Evolutionary conservation across 1,140 invertebrate genomes (phyloP), one percentile per base, ranked within the genome.

Genomic region (Potamilus streckersoni): DNA sequence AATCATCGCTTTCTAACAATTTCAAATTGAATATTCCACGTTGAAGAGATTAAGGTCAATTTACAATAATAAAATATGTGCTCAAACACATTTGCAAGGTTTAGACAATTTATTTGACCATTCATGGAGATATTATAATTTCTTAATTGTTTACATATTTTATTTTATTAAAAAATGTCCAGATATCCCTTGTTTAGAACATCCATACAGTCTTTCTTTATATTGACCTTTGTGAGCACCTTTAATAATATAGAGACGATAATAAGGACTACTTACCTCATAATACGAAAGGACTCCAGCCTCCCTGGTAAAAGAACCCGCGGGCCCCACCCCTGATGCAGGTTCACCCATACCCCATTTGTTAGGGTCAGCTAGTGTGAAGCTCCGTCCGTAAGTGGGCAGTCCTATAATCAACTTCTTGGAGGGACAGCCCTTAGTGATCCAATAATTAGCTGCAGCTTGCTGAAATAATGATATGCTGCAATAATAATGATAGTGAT

Each of bases 351-450:
- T 60, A 2, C 23, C 71, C 31, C 62, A 55, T n/a, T 80, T 71
- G 20, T 59, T 38, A 15, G 69, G 5, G 66, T 71, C 31, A 12
- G 66, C 62, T 38, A 87, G 69, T 6, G 73, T 80, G 64, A 87
- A 87, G 27, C 78, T 75, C 16, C 84, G 68, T 0, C 84, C 86
- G 59, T 85, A 87, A 16, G 80, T 78, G 1, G 97, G 95, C 94
- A 98, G 96, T 80, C 97, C 97, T 85, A 99, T 96, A 67, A 98
- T 93, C 64, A 99, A 91, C 90, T 99, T 99, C 79, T 97, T 95
- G 86, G 96, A 97, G 0, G 97, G 97, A 15, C 97, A 95, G 31
- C 98, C 97, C 80, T 80, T 31, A 16, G 58, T 3, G 15, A 81
- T 76, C 85, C 85, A 87, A 78, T 87, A 84, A 2, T 79, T 77